A percentile compares a stretch with the other conserved stretches of the same genome.
These are phyloP conservation scores for Apotomis capreana DNA, from an alignment of 2,888 invertebrate genomes.

Conservation along the genomic window DNA sequence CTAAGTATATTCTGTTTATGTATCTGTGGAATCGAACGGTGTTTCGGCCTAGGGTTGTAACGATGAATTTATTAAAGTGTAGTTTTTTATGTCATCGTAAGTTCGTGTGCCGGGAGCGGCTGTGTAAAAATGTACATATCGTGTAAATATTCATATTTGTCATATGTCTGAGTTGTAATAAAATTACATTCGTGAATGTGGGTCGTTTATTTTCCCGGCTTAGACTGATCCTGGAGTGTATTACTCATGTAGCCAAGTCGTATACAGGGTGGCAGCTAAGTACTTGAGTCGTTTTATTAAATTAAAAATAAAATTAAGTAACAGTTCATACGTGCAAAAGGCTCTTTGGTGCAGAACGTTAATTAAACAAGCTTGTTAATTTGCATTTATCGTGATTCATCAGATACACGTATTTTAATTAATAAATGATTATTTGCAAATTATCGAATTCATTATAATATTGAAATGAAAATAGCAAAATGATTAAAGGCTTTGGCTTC, in stretches of 20 bases:
- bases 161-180: conserved; percentile 73
- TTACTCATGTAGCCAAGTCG: background rate
- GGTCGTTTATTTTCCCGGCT: conserved; percentile 41
- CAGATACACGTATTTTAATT: no score
- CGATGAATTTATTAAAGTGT: conserved; percentile 79
- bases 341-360: background rate
- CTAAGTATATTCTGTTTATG: conserved; percentile 27
- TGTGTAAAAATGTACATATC: conserved; percentile 81
- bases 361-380: background rate
- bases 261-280: conserved; percentile 1
- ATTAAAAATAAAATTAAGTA: no score
- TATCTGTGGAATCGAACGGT: conserved; percentile 49
- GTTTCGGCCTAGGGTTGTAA: conserved; percentile 73
- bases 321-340: no score
- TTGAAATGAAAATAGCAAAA: no score
- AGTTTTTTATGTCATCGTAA: conserved; percentile 72
- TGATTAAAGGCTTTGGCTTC: no score
- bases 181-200: conserved; percentile 67
- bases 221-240: background rate
- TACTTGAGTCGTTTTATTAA: background rate
- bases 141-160: conserved; percentile 78
- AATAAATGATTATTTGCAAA: background rate
- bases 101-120: conserved; percentile 58
- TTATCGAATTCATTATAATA: background rate
- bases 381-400: no score